Evolutionary conservation across 2,888 invertebrate species (phyloP).

Genomic region (Coenonympha arcania): DNA sequence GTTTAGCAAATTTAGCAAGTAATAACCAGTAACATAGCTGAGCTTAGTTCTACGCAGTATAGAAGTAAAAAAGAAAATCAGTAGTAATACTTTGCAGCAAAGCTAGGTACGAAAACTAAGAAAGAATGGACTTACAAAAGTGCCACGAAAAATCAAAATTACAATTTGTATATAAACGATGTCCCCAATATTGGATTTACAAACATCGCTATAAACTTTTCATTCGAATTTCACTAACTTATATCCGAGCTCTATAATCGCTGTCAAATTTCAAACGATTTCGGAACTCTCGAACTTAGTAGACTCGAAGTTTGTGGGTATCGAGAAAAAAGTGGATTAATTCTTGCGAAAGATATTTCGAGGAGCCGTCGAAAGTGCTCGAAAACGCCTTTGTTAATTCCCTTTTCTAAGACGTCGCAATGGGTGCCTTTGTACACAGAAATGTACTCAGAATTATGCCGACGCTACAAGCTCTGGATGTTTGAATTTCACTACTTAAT

Average conservation of each 20-base stretch:
- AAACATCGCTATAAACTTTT: constrained; percentile 43
- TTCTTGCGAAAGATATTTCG: constrained; percentile 7
- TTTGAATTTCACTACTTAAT: constrained; percentile 19
- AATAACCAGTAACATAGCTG: no score
- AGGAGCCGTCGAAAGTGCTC: constrained; percentile 24
- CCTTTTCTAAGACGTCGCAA: constrained; percentile 15
- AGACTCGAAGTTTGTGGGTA: constrained; percentile 24
- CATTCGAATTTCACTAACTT: constrained; percentile 59
- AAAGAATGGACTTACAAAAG: no score
- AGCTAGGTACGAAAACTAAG: no score
- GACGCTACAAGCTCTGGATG: constrained; percentile 13
- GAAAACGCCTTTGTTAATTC: constrained; percentile 24
- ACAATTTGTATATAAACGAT: no score
- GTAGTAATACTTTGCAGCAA: no score
- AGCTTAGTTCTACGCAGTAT: no score
- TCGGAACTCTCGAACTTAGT: no score
- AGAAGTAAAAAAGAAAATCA: no score
- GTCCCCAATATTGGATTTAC: background rate
- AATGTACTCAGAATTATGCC: constrained; percentile 24
- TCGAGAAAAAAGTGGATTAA: constrained; percentile 15
- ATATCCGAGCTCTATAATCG: constrained; percentile 62
- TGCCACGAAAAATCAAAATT: no score
- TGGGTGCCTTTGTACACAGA: constrained; percentile 21
- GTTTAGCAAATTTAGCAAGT: no score
- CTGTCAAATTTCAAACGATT: constrained; percentile 54